phyloP scores from a whole-genome alignment of 2,113 vertebrate species.

The Lycaon pictus region DNA sequence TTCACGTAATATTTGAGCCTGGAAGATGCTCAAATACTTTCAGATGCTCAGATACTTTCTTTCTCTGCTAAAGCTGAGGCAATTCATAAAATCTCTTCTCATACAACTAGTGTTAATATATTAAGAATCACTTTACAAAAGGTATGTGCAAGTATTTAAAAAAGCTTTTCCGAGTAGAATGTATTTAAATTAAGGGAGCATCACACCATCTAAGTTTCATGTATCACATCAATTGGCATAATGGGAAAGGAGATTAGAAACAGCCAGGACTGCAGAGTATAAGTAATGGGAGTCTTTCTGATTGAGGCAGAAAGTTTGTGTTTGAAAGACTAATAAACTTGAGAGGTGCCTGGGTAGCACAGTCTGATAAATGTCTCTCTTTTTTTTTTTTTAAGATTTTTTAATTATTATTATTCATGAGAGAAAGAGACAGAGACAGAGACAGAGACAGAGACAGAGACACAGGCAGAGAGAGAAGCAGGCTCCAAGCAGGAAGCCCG shows the following conservation, averaged over 20 bases:
- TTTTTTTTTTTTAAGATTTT: no score
- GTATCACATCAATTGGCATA: neutral
- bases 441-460: no score
- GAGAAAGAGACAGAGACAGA: no score
- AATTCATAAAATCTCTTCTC: conserved; percentile 26
- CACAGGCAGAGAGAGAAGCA: no score
- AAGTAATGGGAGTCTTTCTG: neutral
- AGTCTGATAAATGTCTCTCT: neutral
- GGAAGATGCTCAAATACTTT: no score
- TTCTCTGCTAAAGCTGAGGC: neutral
- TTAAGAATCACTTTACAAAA: neutral
- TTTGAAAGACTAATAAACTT: neutral
- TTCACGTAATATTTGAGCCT: neutral
- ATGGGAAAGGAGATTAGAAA: neutral
- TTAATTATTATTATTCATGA: no score
- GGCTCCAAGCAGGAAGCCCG: no score
- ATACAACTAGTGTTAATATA: neutral
- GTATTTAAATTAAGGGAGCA: neutral
- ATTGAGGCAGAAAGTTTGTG: neutral
- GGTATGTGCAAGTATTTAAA: neutral
- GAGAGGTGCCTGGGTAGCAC: neutral
- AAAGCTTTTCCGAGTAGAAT: neutral
- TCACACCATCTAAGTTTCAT: neutral
- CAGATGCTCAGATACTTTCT: no score
- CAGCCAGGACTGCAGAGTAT: neutral